A percentile compares a stretch with the other conserved stretches of the same genome.
These are phyloP conservation scores for Chymomyza amoena DNA, from an alignment of 2,888 invertebrate genomes.

Conservation along the genomic window DNA sequence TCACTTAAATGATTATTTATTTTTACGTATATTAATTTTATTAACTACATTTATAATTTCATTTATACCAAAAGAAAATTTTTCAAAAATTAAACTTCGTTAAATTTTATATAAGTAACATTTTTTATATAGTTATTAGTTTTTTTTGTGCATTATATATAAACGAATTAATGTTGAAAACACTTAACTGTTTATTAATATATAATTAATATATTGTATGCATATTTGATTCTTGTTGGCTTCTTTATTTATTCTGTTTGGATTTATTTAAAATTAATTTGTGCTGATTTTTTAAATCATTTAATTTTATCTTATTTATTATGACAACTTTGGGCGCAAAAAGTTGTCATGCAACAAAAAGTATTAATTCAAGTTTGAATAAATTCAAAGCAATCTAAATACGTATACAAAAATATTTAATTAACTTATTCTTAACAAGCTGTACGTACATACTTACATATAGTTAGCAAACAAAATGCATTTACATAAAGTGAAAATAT, in stretches of 20 bases:
- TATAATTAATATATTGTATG: background rate
- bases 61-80: slow-evolving; percentile 57
- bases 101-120: background rate
- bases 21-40: slow-evolving; percentile 45
- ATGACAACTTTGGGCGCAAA: background rate
- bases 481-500: slow-evolving; percentile 44
- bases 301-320: background rate
- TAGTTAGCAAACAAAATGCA: slow-evolving; percentile 48
- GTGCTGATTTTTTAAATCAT: background rate
- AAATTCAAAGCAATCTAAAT: background rate
- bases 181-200: background rate
- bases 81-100: background rate
- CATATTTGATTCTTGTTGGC: background rate
- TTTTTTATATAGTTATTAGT: background rate
- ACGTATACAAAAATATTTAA: background rate
- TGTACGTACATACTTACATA: background rate
- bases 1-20: slow-evolving; percentile 6
- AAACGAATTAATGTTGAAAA: background rate
- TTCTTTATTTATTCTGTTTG: no score
- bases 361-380: background rate
- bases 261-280: no score
- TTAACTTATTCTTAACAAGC: background rate
- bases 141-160: background rate
- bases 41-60: slow-evolving; percentile 70
- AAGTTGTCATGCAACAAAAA: background rate